Base-by-base conservation (phyloP, 2,797 vertebrate genomes). In the Eospalax fontanierii region DNA sequence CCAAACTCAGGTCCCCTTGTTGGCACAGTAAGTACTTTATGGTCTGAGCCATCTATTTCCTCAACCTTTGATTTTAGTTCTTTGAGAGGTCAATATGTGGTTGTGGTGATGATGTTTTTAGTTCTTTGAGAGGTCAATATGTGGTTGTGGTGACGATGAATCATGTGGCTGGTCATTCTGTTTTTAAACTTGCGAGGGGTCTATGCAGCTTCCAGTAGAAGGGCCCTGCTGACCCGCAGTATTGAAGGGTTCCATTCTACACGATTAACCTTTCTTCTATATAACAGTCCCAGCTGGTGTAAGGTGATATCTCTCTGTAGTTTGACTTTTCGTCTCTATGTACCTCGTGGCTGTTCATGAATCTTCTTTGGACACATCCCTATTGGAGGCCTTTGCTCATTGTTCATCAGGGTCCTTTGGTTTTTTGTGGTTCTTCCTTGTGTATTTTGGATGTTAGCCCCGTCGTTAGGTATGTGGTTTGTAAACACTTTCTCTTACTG, bases 101-200 rank as follows among this genome's bases (percentile, higher is more conserved):
- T 21, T 30, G 3, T 6, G 24, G 12, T 22, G 38, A 22, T n/a
- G 14, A 6, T 63, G 19, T n/a, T 57, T 61, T 61, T 16, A 59
- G 4, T 75, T 81, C 38, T 76, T 50, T 75, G 15, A 46, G 46
- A 78, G 68, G 3, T 46, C 57, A 59, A 14, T 33, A n/a, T 54
- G n/a, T 22, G 2, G 26, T 21, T 30, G 3, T 6, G 24, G 12
- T 22, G 38, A 22, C 28, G 14, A 6, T 63, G 19, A 4, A 1
- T 24, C 40, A 30, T 4, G 1, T 18, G 30, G 59, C 14, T 18
- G 14, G 4, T 7, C 11, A 10, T 59, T 75, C 22, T 30, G 2
- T 22, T n/a, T 68, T n/a, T 57, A 30, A 26, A 1, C 0, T n/a
- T 35, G 40, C 2, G 0, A n/a, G 35, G 33, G 70, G 5, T 82